Conservation (phyloP, 2,113 vertebrate species). For the Oncorhynchus keta region DNA sequence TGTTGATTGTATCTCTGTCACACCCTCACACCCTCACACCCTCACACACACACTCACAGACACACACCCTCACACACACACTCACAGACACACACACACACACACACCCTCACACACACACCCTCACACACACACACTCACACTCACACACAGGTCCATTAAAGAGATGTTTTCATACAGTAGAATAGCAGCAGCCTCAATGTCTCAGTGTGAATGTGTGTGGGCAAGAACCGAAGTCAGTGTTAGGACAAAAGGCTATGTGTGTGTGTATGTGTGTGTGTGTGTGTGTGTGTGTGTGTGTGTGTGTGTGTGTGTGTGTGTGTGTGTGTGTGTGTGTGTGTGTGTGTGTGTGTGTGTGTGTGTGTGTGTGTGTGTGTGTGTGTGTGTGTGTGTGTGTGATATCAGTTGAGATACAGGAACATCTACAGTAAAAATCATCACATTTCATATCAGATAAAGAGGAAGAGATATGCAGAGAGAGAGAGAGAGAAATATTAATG, state of each 20-base stretch:
- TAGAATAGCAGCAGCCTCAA: background rate
- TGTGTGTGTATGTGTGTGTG: background rate
- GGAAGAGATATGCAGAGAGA: no score
- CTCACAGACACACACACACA: constrained; percentile 5
- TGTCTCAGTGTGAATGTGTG: background rate
- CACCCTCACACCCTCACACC: background rate
- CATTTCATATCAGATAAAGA: no score
- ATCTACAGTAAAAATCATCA: no score
- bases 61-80: background rate
- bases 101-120: background rate
- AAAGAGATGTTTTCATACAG: background rate
- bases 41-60: background rate
- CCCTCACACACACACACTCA: constrained; percentile 1
- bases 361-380: background rate
- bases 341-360: background rate
- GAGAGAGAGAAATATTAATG: no score
- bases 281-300: background rate
- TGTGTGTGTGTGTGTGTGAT: no score
- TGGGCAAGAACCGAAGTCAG: background rate
- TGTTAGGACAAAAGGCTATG: background rate
- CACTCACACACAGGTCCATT: background rate
- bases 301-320: constrained; percentile 5
- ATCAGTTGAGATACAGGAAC: no score
- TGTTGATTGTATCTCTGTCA: background rate
- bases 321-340: constrained; percentile 22